phyloP scores from a whole-genome alignment of 2,797 vertebrate genomes.

The Phalanger gymnotis region DNA sequence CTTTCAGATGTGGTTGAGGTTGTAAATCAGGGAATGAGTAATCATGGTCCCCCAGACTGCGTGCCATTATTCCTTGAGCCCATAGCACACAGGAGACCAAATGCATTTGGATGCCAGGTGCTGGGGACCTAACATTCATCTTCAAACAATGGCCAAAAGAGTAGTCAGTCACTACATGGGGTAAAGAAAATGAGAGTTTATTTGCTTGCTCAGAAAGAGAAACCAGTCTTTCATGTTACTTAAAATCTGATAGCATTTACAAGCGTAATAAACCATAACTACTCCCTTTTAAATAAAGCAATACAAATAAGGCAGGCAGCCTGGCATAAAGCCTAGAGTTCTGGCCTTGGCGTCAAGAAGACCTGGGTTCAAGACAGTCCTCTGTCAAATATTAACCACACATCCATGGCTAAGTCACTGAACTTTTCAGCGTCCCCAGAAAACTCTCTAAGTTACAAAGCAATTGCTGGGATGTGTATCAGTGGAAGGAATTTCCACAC shows the following conservation, averaged over 20 bases:
- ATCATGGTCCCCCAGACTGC: background rate
- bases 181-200: constrained; percentile 26
- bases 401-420: background rate
- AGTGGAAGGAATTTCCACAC: background rate
- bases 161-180: background rate
- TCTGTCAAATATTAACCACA: background rate
- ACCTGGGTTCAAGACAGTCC: background rate
- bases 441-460: background rate
- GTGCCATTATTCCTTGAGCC: background rate
- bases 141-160: constrained; percentile 25
- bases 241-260: constrained; percentile 11
- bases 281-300: background rate
- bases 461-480: background rate
- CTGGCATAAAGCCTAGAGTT: background rate
- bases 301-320: background rate
- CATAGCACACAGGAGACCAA: background rate
- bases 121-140: background rate
- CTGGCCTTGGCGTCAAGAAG: background rate
- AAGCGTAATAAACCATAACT: background rate
- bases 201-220: background rate
- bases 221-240: constrained; percentile 2
- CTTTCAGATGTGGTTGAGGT: background rate
- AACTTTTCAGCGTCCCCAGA: background rate
- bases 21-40: background rate
- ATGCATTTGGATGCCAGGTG: constrained; percentile 1